Evolutionary conservation across 2,797 vertebrate species (phyloP).

Genomic region (Sphaeramia orbicularis): DNA sequence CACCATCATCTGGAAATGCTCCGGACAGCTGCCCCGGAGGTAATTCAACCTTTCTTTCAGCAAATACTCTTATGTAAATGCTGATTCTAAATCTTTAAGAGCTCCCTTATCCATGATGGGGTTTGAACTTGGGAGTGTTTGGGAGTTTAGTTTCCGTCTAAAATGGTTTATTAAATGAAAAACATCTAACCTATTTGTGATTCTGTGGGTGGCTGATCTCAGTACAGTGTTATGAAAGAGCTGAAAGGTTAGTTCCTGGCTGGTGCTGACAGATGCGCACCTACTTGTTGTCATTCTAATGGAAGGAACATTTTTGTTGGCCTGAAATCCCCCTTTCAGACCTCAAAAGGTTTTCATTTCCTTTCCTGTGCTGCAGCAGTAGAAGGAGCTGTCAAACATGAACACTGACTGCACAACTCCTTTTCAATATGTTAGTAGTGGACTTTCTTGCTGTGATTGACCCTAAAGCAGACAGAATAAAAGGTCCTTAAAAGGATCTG

Average conservation of each 20-base stretch:
- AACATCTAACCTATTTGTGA: neutral
- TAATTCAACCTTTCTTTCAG: slow-evolving; percentile 20
- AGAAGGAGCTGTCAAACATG: neutral
- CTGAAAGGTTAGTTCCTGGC: neutral
- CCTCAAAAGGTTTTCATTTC: neutral
- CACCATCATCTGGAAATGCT: slow-evolving; percentile 39
- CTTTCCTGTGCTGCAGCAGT: neutral
- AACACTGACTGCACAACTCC: neutral
- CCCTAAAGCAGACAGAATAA: slow-evolving; percentile 5
- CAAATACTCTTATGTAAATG: slow-evolving; percentile 10
- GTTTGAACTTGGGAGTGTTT: slow-evolving; percentile 12
- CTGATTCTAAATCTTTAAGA: neutral
- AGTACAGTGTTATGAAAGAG: neutral
- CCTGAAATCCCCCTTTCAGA: neutral
- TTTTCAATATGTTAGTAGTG: neutral
- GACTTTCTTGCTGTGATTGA: neutral
- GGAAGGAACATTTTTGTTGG: neutral
- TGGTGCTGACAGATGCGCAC: neutral
- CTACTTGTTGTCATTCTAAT: neutral
- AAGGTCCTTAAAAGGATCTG: slow-evolving; percentile 23
- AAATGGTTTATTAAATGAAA: too few relatives aligned
- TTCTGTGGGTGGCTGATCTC: slow-evolving; percentile 5
- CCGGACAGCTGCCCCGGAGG: slow-evolving; percentile 39
- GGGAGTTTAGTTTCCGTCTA: too few relatives aligned
- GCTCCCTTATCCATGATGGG: neutral